Base-by-base conservation (phyloP, 2,113 vertebrate genomes). In the Penelope pileata region DNA sequence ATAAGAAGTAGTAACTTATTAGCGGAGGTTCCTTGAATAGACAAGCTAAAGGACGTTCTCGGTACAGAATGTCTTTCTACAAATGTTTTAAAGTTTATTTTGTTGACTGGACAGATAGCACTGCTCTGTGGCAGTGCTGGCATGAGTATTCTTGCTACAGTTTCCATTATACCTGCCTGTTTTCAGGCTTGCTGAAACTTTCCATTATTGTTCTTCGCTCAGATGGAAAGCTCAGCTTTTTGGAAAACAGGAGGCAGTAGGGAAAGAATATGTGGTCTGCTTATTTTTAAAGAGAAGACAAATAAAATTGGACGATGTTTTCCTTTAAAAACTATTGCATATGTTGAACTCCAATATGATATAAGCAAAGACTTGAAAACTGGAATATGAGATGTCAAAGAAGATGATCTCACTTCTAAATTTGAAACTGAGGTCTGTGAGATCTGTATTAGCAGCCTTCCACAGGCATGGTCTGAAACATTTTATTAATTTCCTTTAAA, bases 371-470 rank as follows among this genome's bases (percentile, higher is more conserved):
- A 42, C 76, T 79, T 75, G 56, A 88, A 88, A 85, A 69, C 47
- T 88, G 83, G 67, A 90, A 88, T 69, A 34, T 10, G 85, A 96
- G 76, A 29, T 27, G 12, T 22, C 6, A 0, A 70, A 63, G 72
- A 94, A 95, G 74, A 48, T 60, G 66, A 78, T 92, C 68, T 4
- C 43, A 60, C 59, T 93, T 94, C 77, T 93, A 88, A 94, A 92
- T 94, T 82, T 83, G 83, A 81, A 88, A 47, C 32, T 27, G 56
- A 64, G 40, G 13, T 78, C 42, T 83, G 0, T 86, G 45, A 83
- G 70, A 59, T 47, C 22, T 70, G 5, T 16, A 5, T 79, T 83
- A 66, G 36, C 36, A 62, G 17, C 15, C 42, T 50, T 86, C 67
- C 54, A 74, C 26, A 16, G 36, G 77, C 40, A 32, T 8, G 13